A percentile compares a stretch with the other conserved stretches of the same genome.
Evolutionary conservation across 2,888 invertebrate species (phyloP).

Genomic region (Terebella lapidaria): DNA sequence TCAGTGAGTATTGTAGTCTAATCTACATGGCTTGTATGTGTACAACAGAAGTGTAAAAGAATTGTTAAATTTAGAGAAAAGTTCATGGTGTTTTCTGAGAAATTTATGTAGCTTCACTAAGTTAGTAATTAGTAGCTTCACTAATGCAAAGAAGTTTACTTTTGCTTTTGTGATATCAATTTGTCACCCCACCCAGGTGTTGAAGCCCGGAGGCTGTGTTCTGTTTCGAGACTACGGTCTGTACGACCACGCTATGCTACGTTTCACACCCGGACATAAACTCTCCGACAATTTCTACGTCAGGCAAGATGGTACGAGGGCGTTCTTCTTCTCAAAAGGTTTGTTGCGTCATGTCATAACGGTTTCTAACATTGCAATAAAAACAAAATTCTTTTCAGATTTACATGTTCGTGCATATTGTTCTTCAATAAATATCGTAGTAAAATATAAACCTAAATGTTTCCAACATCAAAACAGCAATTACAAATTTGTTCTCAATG

Average conservation of each 20-base stretch:
- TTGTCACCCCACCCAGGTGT: no score
- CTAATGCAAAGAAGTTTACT: no score
- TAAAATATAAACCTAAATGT: no score
- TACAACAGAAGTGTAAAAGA: no score
- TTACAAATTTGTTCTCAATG: no score
- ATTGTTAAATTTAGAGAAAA: no score
- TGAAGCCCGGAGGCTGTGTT: conserved; percentile 68
- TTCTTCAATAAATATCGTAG: not conserved
- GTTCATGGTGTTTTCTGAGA: no score
- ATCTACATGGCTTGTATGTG: no score
- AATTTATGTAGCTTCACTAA: no score
- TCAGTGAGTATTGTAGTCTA: conserved; percentile 10
- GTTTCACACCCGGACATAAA: conserved; percentile 89
- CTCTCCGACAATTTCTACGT: conserved; percentile 89
- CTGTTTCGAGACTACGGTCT: conserved; percentile 90
- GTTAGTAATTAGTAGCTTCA: no score
- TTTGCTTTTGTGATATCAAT: no score
- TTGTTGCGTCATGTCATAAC: not conserved
- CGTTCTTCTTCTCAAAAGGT: conserved; percentile 54
- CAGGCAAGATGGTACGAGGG: conserved; percentile 92
- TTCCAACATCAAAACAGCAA: no score
- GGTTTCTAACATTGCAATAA: not conserved
- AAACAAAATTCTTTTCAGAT: conserved; percentile 4
- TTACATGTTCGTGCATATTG: not conserved
- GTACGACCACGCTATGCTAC: conserved; percentile 90